Evolutionary conservation across 2,113 vertebrate species (phyloP).

Genomic region (Arenaria interpres): DNA sequence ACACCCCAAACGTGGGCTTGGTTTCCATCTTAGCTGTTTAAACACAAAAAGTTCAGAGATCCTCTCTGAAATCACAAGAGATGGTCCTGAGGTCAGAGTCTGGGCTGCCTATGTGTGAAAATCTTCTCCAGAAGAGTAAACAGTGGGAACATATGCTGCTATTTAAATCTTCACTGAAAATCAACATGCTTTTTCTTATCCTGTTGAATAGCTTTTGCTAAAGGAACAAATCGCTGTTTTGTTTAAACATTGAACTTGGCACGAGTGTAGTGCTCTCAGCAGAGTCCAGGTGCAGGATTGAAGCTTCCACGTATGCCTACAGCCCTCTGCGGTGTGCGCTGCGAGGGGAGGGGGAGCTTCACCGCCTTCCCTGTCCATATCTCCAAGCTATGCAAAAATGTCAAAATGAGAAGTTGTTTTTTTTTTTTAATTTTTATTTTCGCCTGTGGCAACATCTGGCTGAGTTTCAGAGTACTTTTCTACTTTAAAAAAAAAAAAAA

Average conservation of each 20-base stretch:
- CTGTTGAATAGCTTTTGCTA: background rate
- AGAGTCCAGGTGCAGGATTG: background rate
- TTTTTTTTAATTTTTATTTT: rapidly evolving
- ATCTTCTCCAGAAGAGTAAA: background rate
- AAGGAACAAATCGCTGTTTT: background rate
- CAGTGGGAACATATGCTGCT: background rate
- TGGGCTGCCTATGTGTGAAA: background rate
- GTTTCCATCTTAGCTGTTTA: background rate
- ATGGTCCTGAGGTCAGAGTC: background rate
- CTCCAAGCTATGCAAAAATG: background rate
- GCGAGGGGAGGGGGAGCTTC: background rate
- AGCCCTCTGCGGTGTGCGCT: background rate
- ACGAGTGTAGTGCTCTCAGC: background rate
- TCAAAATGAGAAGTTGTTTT: background rate
- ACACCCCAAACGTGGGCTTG: background rate
- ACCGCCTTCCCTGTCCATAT: too few species aligned
- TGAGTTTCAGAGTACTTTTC: background rate
- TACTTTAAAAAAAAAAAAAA: background rate
- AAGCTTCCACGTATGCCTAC: rapidly evolving
- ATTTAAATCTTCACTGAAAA: background rate
- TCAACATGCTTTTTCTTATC: background rate
- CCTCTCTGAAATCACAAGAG: background rate
- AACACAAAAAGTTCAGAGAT: background rate
- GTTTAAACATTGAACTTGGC: background rate
- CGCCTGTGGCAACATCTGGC: background rate